Conservation (phyloP, 2,888 invertebrate genomes). For the Hirtodrosophila histrioides region DNA sequence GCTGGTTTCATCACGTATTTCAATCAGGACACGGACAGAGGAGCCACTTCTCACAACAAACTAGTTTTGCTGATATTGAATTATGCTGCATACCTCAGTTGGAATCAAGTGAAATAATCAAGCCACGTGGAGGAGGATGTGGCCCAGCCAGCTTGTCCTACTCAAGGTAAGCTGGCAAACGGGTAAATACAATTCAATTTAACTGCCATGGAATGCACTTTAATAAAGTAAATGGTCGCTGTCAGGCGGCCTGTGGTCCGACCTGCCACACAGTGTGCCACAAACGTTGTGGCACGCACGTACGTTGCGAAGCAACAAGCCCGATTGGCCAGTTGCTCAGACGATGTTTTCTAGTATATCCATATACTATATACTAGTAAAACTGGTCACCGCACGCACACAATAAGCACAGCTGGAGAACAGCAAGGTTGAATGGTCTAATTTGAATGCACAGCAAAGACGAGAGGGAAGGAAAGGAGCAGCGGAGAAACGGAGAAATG, state of each 20-base stretch:
- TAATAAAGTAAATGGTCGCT: slow-evolving; percentile 26
- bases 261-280: not conserved
- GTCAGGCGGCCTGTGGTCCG: not conserved
- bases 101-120: slow-evolving; percentile 31
- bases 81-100: slow-evolving; percentile 52
- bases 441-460: slow-evolving; percentile 30
- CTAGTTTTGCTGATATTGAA: slow-evolving; percentile 53
- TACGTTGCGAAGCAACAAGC: slow-evolving; percentile 49
- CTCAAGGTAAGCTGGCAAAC: slow-evolving; percentile 31
- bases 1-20: not conserved
- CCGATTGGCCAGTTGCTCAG: slow-evolving; percentile 40
- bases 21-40: not conserved
- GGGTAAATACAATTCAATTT: slow-evolving; percentile 49
- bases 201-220: slow-evolving; percentile 37
- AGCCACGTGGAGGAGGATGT: not conserved
- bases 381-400: slow-evolving; percentile 18
- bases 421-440: slow-evolving; percentile 47
- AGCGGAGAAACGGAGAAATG: slow-evolving; percentile 1
- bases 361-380: slow-evolving; percentile 1
- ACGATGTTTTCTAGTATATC: slow-evolving; percentile 19
- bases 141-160: not conserved
- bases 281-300: slow-evolving; percentile 21
- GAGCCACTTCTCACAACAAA: slow-evolving; percentile 50
- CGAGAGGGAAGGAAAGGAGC: not conserved
- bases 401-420: slow-evolving; percentile 16